These are phyloP conservation scores for Myotis vivesi DNA, from an alignment of 2,797 vertebrate species.

Conservation along the genomic window DNA sequence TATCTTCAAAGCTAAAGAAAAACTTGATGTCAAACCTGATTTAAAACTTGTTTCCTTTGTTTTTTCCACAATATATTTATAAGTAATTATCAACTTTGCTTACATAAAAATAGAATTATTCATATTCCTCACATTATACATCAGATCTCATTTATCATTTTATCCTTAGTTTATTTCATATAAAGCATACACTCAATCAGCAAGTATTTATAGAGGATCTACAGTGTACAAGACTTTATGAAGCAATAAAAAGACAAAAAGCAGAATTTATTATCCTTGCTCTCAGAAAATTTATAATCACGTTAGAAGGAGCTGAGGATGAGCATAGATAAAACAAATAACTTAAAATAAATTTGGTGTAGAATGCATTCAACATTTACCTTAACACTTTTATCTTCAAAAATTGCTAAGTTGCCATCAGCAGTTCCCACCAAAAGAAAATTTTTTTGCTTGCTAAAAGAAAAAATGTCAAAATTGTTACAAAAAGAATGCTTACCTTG, in stretches of 20 bases:
- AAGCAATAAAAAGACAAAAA: neutral
- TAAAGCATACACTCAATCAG: neutral
- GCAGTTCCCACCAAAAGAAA: slow-evolving; percentile 95
- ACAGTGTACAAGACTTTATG: neutral
- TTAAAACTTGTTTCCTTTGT: neutral
- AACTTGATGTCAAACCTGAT: neutral
- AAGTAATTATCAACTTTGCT: neutral
- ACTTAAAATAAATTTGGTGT: slow-evolving; percentile 5
- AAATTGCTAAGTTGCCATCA: slow-evolving; percentile 91
- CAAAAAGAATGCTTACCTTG: neutral
- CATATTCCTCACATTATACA: neutral
- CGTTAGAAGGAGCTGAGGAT: neutral
- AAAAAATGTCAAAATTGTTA: slow-evolving; percentile 49
- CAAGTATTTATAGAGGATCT: neutral
- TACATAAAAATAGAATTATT: neutral
- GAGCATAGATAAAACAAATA: neutral
- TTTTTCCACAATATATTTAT: neutral
- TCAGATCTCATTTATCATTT: neutral
- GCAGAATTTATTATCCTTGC: neutral
- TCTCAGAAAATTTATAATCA: neutral
- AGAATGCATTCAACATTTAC: slow-evolving; percentile 81
- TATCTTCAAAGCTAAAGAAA: neutral
- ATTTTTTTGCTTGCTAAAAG: slow-evolving; percentile 88
- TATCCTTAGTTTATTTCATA: neutral
- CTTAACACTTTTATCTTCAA: slow-evolving; percentile 92